Evolutionary conservation across 2,888 invertebrate species (phyloP), one percentile per base, ranked within the genome.

Genomic region (Orchesellides sinensis): DNA sequence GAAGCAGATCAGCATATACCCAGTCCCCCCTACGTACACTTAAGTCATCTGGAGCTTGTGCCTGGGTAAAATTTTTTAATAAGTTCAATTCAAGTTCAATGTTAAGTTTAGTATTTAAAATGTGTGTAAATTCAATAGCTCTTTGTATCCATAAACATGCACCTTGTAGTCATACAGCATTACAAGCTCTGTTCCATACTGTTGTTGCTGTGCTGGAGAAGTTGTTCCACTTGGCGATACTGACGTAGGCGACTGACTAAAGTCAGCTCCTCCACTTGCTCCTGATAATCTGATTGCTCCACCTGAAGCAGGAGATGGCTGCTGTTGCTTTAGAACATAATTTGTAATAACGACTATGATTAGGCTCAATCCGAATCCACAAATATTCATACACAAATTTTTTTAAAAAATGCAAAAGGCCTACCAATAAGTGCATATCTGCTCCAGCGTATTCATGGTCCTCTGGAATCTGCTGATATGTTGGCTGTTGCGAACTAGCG

Each of bases 91-190:
- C 0, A 45, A 29, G 35, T 63, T 14, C 2, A 40, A 40, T 25
- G 17, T 27, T 8, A 69, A 63, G 8, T 10, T 14, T n/a, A 35
- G 32, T 27, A 23, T 12, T 27, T 2, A 17, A 4, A 6, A 17
- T 49, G 47, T 45, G 10, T 40, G 14, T 29, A 21, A 49, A 54
- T n/a, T n/a, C n/a, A n/a, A n/a, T n/a, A n/a, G n/a, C n/a, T n/a
- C n/a, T n/a, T n/a, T 21, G 19, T 23, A 27, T 21, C n/a, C 40
- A 32, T 8, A 40, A 40, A 14, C 40, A 59, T 2, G 0, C 66
- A 94, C 95, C 92, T 97, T 97, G 91, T 97, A 98, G 91, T 98
- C 97, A 90, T 97, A 97, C 21, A 98, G 92, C 94, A 97, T 96
- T 88, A 98, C 96, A 89, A 97, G 92, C 90, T 97, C 97, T 0